Conservation (phyloP, 2,113 vertebrate species). For the Malurus cyaneus region DNA sequence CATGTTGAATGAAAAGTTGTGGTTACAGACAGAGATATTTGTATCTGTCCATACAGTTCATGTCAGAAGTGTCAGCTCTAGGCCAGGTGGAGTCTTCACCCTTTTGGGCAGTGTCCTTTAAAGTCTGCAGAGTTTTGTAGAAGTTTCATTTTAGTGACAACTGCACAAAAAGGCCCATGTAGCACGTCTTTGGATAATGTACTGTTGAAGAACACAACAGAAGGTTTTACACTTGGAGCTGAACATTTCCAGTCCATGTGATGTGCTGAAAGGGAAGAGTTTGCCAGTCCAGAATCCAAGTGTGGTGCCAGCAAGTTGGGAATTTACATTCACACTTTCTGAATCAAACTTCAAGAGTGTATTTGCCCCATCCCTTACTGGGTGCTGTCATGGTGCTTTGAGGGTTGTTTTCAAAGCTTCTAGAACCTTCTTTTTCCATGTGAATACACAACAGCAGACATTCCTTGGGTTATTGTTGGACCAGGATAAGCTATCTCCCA, state of each 20-base stretch:
- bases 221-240: background rate
- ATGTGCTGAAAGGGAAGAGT: background rate
- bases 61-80: background rate
- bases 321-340: background rate
- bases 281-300: background rate
- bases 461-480: background rate
- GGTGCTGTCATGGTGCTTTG: background rate
- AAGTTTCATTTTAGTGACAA: background rate
- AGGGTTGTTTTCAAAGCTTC: background rate
- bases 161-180: background rate
- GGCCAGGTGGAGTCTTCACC: background rate
- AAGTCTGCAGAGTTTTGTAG: background rate
- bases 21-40: background rate
- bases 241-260: background rate
- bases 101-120: background rate
- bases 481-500: background rate
- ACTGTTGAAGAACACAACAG: background rate
- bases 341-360: background rate
- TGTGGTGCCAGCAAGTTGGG: background rate
- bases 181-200: background rate
- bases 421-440: background rate
- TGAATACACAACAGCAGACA: background rate
- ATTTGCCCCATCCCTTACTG: background rate
- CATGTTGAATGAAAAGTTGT: background rate
- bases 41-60: background rate